A percentile compares a stretch with the other conserved stretches of the same genome.
phyloP scores from a whole-genome alignment of 2,888 invertebrate species.

The Anticlea derivata region DNA sequence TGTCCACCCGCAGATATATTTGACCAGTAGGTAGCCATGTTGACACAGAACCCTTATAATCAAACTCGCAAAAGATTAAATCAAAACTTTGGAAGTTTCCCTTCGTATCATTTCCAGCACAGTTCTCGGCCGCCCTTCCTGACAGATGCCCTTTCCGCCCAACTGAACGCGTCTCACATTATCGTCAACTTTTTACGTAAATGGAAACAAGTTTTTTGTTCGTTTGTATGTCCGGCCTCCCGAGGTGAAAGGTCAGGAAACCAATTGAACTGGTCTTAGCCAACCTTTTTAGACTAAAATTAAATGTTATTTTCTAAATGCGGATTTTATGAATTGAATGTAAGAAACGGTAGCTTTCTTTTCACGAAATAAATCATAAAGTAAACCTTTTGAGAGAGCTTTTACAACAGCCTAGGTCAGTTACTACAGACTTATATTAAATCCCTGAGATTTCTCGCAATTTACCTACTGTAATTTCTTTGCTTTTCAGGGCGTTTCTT shows the following conservation, averaged over 20 bases:
- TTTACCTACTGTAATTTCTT: neutral
- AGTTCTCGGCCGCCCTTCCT: constrained; percentile 20
- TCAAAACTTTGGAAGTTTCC: constrained; percentile 34
- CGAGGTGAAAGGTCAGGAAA: constrained; percentile 19
- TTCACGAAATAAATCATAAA: neutral
- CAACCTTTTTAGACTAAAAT: constrained; percentile 10
- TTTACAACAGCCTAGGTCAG: neutral
- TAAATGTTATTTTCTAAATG: constrained; percentile 11
- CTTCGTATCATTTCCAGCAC: constrained; percentile 32
- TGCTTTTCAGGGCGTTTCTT: neutral
- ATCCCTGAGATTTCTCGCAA: constrained; percentile 1
- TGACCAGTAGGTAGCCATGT: constrained; percentile 1
- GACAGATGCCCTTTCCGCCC: constrained; percentile 37
- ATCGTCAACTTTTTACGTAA: constrained; percentile 36
- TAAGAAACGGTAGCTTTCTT: neutral
- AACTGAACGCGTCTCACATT: constrained; percentile 36
- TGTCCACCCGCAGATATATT: neutral
- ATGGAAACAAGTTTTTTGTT: constrained; percentile 32
- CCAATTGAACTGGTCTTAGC: constrained; percentile 15
- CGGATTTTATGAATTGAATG: neutral
- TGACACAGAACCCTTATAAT: constrained; percentile 31
- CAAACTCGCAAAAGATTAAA: constrained; percentile 37
- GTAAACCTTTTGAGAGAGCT: neutral
- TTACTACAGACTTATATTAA: constrained; percentile 3
- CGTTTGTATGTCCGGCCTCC: constrained; percentile 24